These are phyloP conservation scores for Eurytoma californica DNA, from an alignment of 2,888 invertebrate genomes.

Conservation along the genomic window DNA sequence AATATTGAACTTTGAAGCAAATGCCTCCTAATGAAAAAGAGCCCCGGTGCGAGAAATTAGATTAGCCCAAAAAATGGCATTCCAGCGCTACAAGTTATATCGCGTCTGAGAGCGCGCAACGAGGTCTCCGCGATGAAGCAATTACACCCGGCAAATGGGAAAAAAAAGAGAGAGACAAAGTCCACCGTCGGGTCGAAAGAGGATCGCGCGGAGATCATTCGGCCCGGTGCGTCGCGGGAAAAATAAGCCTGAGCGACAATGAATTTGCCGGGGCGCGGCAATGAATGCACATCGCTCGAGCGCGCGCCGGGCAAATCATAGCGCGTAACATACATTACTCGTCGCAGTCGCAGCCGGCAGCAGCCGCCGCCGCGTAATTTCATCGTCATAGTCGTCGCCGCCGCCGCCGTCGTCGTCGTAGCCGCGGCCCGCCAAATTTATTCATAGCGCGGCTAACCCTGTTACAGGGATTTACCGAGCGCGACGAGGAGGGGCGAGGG, in stretches of 20 bases:
- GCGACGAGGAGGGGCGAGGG: conserved; percentile 57
- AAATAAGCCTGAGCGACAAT: conserved; percentile 39
- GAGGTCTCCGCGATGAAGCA: neutral
- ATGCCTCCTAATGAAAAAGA: too few relatives aligned
- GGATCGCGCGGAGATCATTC: neutral
- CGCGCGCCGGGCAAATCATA: conserved; percentile 41
- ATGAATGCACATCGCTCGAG: conserved; percentile 20
- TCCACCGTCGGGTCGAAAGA: neutral
- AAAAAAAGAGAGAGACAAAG: neutral
- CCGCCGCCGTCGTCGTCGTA: neutral
- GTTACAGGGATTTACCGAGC: conserved; percentile 70
- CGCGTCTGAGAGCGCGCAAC: neutral
- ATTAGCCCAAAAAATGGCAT: too few relatives aligned
- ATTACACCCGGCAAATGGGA: neutral
- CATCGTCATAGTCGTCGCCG: conserved; percentile 58
- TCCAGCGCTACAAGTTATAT: too few relatives aligned
- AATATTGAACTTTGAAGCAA: too few relatives aligned
- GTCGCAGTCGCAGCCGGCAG: conserved; percentile 47
- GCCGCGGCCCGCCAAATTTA: conserved; percentile 68
- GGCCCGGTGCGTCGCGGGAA: conserved; percentile 18
- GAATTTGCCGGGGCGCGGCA: conserved; percentile 22
- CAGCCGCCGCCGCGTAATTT: conserved; percentile 66
- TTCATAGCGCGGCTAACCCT: conserved; percentile 72
- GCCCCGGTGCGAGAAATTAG: too few relatives aligned
- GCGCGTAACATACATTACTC: conserved; percentile 52